Percentiles rank a stretch among this genome's conserved stretches.
Evolutionary conservation across 1,140 invertebrate genomes (phyloP).

Genomic region (Aphaenogaster floridana): DNA sequence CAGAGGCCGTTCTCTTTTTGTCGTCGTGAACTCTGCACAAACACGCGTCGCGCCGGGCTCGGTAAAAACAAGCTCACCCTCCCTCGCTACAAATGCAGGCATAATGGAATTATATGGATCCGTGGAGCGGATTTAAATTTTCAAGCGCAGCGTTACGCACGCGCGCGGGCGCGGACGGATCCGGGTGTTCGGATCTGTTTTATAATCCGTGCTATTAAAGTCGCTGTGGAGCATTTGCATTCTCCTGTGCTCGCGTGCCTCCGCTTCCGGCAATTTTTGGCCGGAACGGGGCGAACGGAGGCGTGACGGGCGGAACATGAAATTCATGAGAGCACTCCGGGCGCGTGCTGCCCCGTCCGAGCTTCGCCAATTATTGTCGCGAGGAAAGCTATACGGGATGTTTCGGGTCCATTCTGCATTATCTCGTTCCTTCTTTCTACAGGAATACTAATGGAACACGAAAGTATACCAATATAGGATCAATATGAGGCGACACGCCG

Average conservation of each 20-base stretch:
- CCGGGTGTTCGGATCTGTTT: conserved; percentile 72
- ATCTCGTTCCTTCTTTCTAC: not conserved
- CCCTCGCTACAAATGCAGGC: conserved; percentile 36
- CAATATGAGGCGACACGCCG: not conserved
- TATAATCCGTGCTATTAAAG: conserved; percentile 75
- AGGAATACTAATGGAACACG: not conserved
- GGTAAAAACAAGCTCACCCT: conserved; percentile 45
- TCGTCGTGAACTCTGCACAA: not conserved
- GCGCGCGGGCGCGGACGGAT: conserved; percentile 45
- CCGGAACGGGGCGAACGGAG: conserved; percentile 57
- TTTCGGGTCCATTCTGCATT: not conserved
- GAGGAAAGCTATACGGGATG: not conserved
- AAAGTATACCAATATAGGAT: not conserved
- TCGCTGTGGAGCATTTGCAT: conserved; percentile 70
- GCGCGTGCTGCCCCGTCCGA: conserved; percentile 10
- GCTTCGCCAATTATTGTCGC: conserved; percentile 53
- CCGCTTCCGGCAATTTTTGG: conserved; percentile 66
- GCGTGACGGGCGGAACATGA: conserved; percentile 67
- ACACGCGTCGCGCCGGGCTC: not conserved
- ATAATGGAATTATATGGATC: conserved; percentile 71
- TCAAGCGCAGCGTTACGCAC: conserved; percentile 48
- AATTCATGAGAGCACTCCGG: conserved; percentile 65
- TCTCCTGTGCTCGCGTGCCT: conserved; percentile 35
- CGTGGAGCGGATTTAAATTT: conserved; percentile 73
- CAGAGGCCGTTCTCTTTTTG: not conserved